Evolutionary conservation across 2,797 vertebrate genomes (phyloP).

Genomic region (Diglossa cyanea): DNA sequence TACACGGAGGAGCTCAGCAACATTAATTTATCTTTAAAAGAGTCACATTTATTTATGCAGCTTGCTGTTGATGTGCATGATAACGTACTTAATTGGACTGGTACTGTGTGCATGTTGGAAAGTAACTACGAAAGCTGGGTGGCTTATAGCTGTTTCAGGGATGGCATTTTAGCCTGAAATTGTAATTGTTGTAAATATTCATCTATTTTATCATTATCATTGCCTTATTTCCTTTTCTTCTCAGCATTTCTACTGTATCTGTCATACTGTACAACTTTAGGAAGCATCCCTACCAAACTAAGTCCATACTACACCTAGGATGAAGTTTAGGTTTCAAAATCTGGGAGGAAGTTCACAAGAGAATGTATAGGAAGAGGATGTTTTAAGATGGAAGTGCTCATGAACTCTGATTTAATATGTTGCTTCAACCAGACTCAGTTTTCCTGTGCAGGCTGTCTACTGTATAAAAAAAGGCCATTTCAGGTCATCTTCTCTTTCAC

Average conservation of each 20-base stretch:
- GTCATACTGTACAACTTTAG: not conserved
- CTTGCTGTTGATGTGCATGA: constrained; percentile 1
- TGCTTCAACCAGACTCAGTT: not conserved
- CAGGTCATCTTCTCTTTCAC: not conserved
- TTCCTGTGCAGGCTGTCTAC: not conserved
- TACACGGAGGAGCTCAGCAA: not conserved
- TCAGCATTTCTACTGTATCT: not conserved
- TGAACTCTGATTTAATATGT: not conserved
- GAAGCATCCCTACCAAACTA: not conserved
- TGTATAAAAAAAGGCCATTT: not conserved
- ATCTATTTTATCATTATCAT: not conserved
- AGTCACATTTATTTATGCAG: constrained; percentile 14
- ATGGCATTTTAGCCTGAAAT: constrained; percentile 21
- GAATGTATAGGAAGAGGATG: not conserved
- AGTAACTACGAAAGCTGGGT: not conserved
- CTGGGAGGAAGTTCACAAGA: not conserved
- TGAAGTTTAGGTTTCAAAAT: not conserved
- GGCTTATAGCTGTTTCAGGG: not conserved
- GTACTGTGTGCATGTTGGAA: not conserved
- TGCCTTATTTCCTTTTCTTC: not conserved
- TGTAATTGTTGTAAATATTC: not conserved
- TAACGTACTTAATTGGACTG: not conserved
- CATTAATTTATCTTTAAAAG: constrained; percentile 38
- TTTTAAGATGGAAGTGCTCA: not conserved
- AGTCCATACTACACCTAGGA: not conserved